phyloP scores from a whole-genome alignment of 2,888 invertebrate species.

The Electrophaes corylata region DNA sequence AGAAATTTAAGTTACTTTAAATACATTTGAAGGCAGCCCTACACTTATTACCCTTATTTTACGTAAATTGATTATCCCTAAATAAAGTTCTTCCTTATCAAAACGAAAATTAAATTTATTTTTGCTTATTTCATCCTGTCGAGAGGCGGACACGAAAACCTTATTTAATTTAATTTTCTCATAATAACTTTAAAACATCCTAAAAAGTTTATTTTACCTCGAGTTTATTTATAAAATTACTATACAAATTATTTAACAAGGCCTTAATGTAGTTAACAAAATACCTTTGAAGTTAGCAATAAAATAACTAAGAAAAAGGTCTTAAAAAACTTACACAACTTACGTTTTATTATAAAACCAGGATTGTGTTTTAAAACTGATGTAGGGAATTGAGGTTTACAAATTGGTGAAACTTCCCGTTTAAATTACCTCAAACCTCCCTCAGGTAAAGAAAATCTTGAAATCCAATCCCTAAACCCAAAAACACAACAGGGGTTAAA shows the following conservation, averaged over 20 bases:
- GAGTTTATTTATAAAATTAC: not conserved
- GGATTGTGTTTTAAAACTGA: too few species aligned
- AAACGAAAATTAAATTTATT: constrained; percentile 34
- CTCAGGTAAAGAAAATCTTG: too few species aligned
- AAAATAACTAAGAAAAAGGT: too few species aligned
- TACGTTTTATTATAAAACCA: too few species aligned
- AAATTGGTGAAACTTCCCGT: too few species aligned
- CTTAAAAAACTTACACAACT: too few species aligned
- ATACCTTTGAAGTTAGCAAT: too few species aligned
- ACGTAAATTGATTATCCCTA: constrained; percentile 15
- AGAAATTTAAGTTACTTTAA: too few species aligned
- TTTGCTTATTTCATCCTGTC: constrained; percentile 8
- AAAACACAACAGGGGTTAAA: too few species aligned
- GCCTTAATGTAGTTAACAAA: not conserved
- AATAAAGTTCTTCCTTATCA: constrained; percentile 32
- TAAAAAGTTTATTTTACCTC: not conserved
- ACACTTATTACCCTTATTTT: not conserved
- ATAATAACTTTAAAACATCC: constrained; percentile 19
- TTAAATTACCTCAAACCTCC: too few species aligned
- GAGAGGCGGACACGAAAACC: constrained; percentile 23
- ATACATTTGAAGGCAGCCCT: not conserved
- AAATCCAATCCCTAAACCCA: too few species aligned
- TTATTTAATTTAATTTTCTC: constrained; percentile 30
- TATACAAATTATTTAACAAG: not conserved
- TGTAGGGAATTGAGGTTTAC: too few species aligned